Base-by-base conservation (phyloP, 2,888 invertebrate genomes). In the Andrena camellia region DNA sequence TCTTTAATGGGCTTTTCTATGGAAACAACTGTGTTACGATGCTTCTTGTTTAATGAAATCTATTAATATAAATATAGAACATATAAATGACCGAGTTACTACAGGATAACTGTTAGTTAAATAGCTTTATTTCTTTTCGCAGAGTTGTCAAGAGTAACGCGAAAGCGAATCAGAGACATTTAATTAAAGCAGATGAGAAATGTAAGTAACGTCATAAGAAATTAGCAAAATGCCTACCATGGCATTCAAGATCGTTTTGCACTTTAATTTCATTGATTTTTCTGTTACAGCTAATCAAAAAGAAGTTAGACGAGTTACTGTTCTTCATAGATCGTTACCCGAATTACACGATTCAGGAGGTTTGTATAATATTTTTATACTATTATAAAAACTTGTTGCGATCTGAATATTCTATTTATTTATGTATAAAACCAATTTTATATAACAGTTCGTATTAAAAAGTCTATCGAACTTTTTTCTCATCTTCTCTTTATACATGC, bases 91-190 rank as follows among this genome's bases (percentile, higher is more conserved):
- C n/a, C 13, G 31, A 29, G 20, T 13, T 57, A 5, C 23, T 13
- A n/a, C 23, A 7, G 7, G 42, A 35, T 13, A 59, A 33, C 50
- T 29, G 29, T 42, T n/a, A 17, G 52, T 35, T 52, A 52, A 69
- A 26, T 50, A 29, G 63, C 63, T 35, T 75, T 70, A 2, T 48
- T 70, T 10, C 26, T 52, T 59, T 72, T 74, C 86, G 74, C 86
- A 93, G 93, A 75, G 93, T 91, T 78, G 93, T 90, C 2, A 92
- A 93, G 71, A 92, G 90, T 52, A 93, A 92, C 77, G 91, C 92
- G 10, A 93, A 93, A 83, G 89, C 75, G 2, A 92, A 89, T 71
- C 91, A 92, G 79, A 90, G 92, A 86, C 91, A 91, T 72, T 78
- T 91, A 31, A 84, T 89, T 63, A 93, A 93, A 83, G 87, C 84